Conservation (phyloP, 2,797 vertebrate species). For the Artibeus jamaicensis region DNA sequence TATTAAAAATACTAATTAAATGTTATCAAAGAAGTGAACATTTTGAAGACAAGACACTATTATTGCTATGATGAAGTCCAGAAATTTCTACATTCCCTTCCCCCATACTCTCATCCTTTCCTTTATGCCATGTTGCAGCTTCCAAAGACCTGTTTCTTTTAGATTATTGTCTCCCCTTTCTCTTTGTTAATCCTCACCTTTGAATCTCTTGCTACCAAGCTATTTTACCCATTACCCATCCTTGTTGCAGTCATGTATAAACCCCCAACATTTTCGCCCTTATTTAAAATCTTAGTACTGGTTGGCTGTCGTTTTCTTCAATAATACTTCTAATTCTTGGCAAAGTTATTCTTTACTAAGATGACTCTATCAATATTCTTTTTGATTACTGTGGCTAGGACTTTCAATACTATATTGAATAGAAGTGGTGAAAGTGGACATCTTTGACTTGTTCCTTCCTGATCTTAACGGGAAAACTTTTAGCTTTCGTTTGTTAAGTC, state of each 20-base stretch:
- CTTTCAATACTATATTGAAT: neutral
- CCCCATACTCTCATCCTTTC: neutral
- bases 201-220: neutral
- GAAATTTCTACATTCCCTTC: neutral
- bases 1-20: neutral
- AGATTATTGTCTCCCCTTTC: neutral
- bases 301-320: neutral
- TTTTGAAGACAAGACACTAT: neutral
- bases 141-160: neutral
- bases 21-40: neutral
- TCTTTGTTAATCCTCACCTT: neutral
- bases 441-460: no score
- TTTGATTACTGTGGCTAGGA: neutral
- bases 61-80: neutral
- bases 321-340: neutral
- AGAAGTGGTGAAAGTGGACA: no score
- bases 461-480: no score
- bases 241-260: neutral
- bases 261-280: neutral
- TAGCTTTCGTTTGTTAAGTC: no score
- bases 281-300: neutral
- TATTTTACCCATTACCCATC: neutral
- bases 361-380: neutral
- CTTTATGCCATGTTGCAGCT: neutral
- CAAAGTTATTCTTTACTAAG: neutral